phyloP scores from a whole-genome alignment of 2,113 vertebrate genomes.

The Nipponia nippon region DNA sequence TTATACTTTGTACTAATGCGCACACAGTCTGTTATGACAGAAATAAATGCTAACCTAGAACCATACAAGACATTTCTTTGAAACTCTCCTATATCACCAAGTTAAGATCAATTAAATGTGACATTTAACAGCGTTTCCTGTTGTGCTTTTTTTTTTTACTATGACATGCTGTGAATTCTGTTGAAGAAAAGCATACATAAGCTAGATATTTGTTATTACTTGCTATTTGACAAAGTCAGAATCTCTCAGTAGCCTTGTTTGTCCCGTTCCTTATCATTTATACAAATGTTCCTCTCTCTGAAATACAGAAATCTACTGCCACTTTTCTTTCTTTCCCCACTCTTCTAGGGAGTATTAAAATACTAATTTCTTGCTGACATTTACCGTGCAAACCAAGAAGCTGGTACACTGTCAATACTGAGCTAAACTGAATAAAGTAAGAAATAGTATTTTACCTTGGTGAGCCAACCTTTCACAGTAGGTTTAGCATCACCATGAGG shows the following conservation, averaged over 20 bases:
- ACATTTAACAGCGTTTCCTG: background rate
- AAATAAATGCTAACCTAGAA: background rate
- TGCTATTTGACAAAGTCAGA: background rate
- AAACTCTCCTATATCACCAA: background rate
- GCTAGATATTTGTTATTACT: background rate
- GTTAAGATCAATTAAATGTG: background rate
- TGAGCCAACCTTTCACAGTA: slow-evolving; percentile 85
- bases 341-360: background rate
- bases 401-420: background rate
- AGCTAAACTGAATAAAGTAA: background rate
- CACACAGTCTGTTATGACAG: background rate
- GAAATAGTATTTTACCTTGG: slow-evolving; percentile 76
- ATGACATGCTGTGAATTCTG: background rate
- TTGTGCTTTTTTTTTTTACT: background rate
- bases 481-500: slow-evolving; percentile 77
- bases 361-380: background rate
- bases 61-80: background rate
- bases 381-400: background rate
- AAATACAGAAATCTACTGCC: background rate
- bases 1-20: background rate
- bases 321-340: background rate
- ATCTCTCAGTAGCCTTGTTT: background rate
- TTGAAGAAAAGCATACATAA: background rate
- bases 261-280: background rate
- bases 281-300: background rate